Evolutionary conservation across 2,888 invertebrate genomes (phyloP), one percentile per base, ranked within the genome.

Genomic region (Agrilus mali): DNA sequence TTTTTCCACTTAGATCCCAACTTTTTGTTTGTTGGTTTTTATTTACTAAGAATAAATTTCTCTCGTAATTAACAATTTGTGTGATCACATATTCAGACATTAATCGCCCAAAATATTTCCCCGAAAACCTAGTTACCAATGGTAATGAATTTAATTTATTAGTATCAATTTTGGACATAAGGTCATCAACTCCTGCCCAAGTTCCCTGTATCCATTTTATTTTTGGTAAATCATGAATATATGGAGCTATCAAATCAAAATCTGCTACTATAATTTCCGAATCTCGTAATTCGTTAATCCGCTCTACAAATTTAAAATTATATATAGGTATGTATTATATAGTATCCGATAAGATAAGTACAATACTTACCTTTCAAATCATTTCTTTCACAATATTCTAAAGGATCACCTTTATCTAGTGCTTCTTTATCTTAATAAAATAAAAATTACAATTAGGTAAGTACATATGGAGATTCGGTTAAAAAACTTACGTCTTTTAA

Each of bases 81-180:
- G 68, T 59, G 27, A 73, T 50, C 3, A 70, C 67, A 52, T 73
- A 73, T 54, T 74, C 73, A 1, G 67, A 62, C 68, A 74, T 74
- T 16, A 69, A 58, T 40, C 51, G 50, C 2, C 71, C 72, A 51
- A 72, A 70, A 49, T 60, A 57, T 20, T 60, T 52, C 16, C 69
- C 70, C 13, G 68, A 67, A 50, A 64, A 71, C 43, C 71, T 58
- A 10, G 67, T 66, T 16, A 71, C 53, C 15, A 42, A 36, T 2
- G 50, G 49, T 47, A 60, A 63, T 4, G 49, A 46, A 12, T 61
- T 50, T 5, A 55, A 51, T 38, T 56, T 50, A 27, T 54, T 55
- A 13, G 53, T 36, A 40, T 57, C 47, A 7, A 64, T 48, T 43
- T 55, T 43, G n/a, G 57, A 53, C 7, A 53, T 27, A 10, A 68